Percentiles rank a stretch among this genome's conserved stretches.
Conservation (phyloP, 2,113 vertebrate species). For the Paracanthobrama guichenoti region DNA sequence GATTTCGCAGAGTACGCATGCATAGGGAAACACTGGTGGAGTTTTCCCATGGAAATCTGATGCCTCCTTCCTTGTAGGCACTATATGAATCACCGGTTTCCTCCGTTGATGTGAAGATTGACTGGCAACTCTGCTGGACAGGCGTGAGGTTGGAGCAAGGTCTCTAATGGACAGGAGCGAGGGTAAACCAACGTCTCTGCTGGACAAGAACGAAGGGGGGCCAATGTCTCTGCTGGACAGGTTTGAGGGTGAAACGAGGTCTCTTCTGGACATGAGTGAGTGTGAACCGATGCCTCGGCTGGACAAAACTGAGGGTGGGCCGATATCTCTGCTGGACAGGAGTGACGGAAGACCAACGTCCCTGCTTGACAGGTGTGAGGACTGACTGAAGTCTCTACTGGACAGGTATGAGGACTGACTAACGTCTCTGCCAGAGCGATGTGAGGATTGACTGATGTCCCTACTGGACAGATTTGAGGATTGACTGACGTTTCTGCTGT, state of each 20-base stretch:
- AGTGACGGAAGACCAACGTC: not conserved
- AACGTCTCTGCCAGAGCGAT: not conserved
- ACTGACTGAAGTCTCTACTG: not conserved
- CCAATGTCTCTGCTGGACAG: not conserved
- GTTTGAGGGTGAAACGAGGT: not conserved
- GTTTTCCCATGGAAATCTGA: conserved; percentile 68
- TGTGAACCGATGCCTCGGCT: not conserved
- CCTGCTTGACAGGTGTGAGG: not conserved
- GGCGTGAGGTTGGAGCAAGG: not conserved
- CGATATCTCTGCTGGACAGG: not conserved
- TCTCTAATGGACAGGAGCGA: not conserved
- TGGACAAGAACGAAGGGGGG: not conserved
- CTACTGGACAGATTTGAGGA: not conserved
- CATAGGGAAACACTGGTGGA: conserved; percentile 64
- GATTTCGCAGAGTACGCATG: conserved; percentile 71
- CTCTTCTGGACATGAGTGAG: not conserved
- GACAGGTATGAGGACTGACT: not conserved
- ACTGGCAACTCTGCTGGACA: not conserved
- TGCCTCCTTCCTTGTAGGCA: conserved; percentile 53
- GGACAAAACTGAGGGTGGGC: not conserved
- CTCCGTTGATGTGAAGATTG: not conserved
- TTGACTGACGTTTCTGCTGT: not conserved
- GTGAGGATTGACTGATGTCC: not conserved
- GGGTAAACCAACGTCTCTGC: not conserved
- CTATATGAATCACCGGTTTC: conserved; percentile 7